phyloP scores from a whole-genome alignment of 2,888 invertebrate genomes.

The Stramonita haemastoma region DNA sequence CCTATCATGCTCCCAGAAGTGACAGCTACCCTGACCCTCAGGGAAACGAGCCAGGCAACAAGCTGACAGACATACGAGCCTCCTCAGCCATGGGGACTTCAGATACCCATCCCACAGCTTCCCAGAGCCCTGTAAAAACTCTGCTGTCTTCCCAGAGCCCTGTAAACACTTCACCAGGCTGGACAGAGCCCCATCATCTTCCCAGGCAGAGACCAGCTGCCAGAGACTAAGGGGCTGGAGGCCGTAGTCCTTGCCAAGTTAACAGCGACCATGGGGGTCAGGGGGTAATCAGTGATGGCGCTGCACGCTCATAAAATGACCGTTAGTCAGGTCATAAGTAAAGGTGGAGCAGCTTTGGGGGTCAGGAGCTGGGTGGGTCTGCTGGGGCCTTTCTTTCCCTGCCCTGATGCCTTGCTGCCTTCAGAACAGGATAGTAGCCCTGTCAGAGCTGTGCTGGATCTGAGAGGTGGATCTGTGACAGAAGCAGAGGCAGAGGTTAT shows the following conservation, averaged over 20 bases:
- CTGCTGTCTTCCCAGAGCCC: neutral
- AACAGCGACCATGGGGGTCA: conserved; percentile 16
- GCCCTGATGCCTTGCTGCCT: neutral
- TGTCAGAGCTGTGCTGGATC: no score
- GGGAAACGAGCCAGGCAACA: no score
- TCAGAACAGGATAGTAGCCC: no score
- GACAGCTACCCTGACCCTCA: no score
- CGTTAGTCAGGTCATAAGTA: conserved; percentile 34
- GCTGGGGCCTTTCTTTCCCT: neutral
- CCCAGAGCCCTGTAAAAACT: no score
- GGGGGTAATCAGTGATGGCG: conserved; percentile 30
- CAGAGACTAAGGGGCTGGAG: conserved; percentile 22
- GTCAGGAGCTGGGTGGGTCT: neutral
- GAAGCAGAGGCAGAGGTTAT: no score
- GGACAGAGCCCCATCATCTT: neutral
- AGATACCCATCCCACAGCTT: no score
- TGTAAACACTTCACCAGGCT: neutral
- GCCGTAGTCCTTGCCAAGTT: conserved; percentile 19
- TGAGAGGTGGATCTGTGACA: no score
- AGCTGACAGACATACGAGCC: no score
- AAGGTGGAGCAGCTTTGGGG: neutral
- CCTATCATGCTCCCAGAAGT: no score
- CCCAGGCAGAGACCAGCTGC: neutral
- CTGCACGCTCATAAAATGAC: conserved; percentile 28
- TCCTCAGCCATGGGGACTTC: no score